Base-by-base conservation (phyloP, 1,140 invertebrate species). In the Saccostrea echinata region DNA sequence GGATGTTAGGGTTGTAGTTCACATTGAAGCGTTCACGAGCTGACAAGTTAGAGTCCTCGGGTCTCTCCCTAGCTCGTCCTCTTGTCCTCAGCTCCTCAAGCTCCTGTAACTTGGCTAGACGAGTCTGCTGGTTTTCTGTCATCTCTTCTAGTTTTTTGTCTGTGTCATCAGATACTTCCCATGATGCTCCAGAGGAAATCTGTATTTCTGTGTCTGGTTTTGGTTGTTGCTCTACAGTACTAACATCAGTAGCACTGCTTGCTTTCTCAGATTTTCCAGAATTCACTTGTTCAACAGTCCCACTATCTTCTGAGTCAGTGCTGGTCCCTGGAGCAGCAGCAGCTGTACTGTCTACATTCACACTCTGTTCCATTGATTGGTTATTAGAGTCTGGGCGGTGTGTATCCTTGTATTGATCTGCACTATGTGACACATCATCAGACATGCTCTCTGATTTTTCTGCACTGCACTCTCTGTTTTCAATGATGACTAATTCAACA, bases 21-120 rank as follows among this genome's bases (percentile, higher is more conserved):
- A 81, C 24, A 84, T 84, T 84, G 57, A 88, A 85, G 27, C 87
- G n/a, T 81, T 88, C 87, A 3, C 87, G 84, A 6, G 84, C 87
- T 24, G 87, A 52, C 53, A 88, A 33, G 43, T 68, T 57, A 21
- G 83, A 76, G 30, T 85, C 87, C 18, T 85, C 84, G 33, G 52
- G 64, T 21, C 27, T 64, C 35, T 85, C 84, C 30, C 30, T 4
- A 21, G 18, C 83, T 4, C 83, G 18, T 8, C 83, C 53, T 30
- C 55, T 18, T 33, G 52, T 55, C 30, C 83, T 61, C 16, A 84
- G 30, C 18, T 84, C 55, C 53, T 84, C 83, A 4, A 84, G 27
- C 55, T 84, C 83, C 55, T 53, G 21, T 4, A 84, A 18, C 30
- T 84, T 84, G n/a, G 51, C 83, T 2, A 84, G 24, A 3, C 83